Evolutionary conservation across 1,140 invertebrate species (phyloP).

Genomic region (Drosophila arawakana): DNA sequence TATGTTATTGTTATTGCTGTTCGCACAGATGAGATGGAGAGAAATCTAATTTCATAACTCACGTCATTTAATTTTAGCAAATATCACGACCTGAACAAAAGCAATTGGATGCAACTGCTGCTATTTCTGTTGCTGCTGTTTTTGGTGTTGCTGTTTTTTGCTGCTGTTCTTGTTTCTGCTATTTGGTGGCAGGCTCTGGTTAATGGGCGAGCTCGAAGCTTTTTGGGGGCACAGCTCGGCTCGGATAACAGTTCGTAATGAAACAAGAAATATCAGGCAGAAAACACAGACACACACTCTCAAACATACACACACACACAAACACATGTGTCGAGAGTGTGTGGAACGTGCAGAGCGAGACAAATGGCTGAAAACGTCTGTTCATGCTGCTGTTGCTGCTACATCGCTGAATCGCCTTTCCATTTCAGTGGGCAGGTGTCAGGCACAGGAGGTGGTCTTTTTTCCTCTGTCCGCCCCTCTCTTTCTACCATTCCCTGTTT

Average conservation of each 20-base stretch:
- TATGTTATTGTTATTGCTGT: conserved; percentile 15
- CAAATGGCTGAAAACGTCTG: conserved; percentile 70
- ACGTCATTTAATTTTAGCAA: conserved; percentile 83
- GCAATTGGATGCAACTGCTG: conserved; percentile 83
- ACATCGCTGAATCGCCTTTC: conserved; percentile 45
- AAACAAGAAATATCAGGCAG: conserved; percentile 69
- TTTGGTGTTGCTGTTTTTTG: conserved; percentile 14
- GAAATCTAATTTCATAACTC: conserved; percentile 79
- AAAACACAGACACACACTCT: conserved; percentile 22
- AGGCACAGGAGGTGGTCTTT: conserved; percentile 48
- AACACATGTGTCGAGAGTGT: conserved; percentile 24
- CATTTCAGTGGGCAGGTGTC: conserved; percentile 75
- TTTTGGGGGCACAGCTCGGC: conserved; percentile 31
- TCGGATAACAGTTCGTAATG: conserved; percentile 54
- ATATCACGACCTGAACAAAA: conserved; percentile 84
- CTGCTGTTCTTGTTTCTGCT: conserved; percentile 16
- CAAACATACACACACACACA: conserved; percentile 29
- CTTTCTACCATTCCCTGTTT: conserved; percentile 1
- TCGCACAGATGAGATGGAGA: conserved; percentile 11
- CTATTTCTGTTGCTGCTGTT: conserved; percentile 10
- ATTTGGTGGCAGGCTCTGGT: conserved; percentile 19
- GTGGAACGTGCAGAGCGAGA: conserved; percentile 71
- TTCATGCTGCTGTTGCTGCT: conserved; percentile 29
- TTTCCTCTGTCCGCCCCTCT: conserved; percentile 7
- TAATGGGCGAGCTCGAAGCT: conserved; percentile 27